Evolutionary conservation across 2,113 vertebrate species (phyloP), one percentile per base, ranked within the genome.

Genomic region (Neogale vison): DNA sequence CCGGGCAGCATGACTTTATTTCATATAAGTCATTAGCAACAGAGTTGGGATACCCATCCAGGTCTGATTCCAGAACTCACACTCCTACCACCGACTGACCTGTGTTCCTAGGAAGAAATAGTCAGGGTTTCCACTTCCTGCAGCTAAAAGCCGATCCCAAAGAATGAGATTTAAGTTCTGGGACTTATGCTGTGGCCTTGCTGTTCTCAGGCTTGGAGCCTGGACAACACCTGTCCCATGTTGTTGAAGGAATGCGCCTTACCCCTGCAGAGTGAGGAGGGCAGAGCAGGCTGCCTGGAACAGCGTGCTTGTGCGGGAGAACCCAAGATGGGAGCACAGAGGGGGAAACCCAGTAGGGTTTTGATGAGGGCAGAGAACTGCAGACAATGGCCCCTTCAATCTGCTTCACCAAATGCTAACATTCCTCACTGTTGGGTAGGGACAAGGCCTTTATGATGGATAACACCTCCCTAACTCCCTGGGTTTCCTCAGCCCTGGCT

Each of bases 401-500:
- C 17, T 61, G 71, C 92, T 87, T 69, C 86, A 50, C 63, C 10
- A 20, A 57, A 15, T 23, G 79, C 76, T 65, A 72, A 65, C 90
- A n/a, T 93, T 63, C 72, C 63, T 90, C 47, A 57, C 34, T 12
- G 47, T 69, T 24, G 23, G 79, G 71, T 93, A n/a, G 17, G 10
- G 23, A n/a, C 36, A 55, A 10, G 24, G 13, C 36, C 67, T 90
- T 80, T 67, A 39, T 91, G 96, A 96, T 83, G 72, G 92, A 98
- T 83, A 69, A 81, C 12, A 26, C 45, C 59, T 90, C 76, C 61
- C 55, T 93, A 45, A 74, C 24, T 89, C 52, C 82, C 97, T 97
- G 97, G 85, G 59, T 93, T 97, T 97, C 95, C 91, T 95, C 97
- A 89, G 36, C 57, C 15, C 52, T 77, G 39, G 74, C 71, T 52